These are phyloP conservation scores for Magallana ariakensis DNA, from an alignment of 1,140 invertebrate genomes.

Conservation along the genomic window DNA sequence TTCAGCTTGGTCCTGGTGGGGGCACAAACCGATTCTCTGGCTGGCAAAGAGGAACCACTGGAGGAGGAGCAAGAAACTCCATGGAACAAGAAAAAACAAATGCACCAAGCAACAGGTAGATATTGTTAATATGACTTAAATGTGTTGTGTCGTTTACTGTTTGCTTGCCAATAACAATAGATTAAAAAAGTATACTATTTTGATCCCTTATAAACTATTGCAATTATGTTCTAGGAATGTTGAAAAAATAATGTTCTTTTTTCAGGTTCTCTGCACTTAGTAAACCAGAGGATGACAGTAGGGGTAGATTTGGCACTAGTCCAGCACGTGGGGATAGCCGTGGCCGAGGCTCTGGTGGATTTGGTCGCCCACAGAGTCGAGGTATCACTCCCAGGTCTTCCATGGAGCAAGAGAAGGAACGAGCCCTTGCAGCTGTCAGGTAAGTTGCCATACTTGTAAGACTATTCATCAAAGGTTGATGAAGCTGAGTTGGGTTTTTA, in stretches of 20 bases:
- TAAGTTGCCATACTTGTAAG: constrained; percentile 41
- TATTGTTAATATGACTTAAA: not conserved
- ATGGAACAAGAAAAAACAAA: constrained; percentile 71
- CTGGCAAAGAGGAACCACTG: constrained; percentile 79
- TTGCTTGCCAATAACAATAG: not conserved
- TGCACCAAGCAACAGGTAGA: constrained; percentile 76
- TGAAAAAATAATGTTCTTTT: constrained; percentile 32
- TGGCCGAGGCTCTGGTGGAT: constrained; percentile 54
- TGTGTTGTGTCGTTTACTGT: not conserved
- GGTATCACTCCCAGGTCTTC: constrained; percentile 64
- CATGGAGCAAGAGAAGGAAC: constrained; percentile 72
- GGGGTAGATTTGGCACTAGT: constrained; percentile 63
- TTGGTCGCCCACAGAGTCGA: constrained; percentile 55
- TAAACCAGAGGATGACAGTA: constrained; percentile 64
- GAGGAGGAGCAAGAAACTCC: constrained; percentile 71
- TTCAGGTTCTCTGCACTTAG: constrained; percentile 72
- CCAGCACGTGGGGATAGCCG: constrained; percentile 64
- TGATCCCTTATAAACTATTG: too few relatives aligned
- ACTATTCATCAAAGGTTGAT: not conserved
- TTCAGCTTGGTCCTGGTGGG: constrained; percentile 80
- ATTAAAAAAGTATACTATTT: too few relatives aligned
- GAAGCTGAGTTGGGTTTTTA: not conserved
- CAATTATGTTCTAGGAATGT: not conserved
- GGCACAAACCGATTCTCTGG: constrained; percentile 69
- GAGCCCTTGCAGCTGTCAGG: constrained; percentile 72